Evolutionary conservation across 2,113 vertebrate genomes (phyloP).

Genomic region (Vombatus ursinus): DNA sequence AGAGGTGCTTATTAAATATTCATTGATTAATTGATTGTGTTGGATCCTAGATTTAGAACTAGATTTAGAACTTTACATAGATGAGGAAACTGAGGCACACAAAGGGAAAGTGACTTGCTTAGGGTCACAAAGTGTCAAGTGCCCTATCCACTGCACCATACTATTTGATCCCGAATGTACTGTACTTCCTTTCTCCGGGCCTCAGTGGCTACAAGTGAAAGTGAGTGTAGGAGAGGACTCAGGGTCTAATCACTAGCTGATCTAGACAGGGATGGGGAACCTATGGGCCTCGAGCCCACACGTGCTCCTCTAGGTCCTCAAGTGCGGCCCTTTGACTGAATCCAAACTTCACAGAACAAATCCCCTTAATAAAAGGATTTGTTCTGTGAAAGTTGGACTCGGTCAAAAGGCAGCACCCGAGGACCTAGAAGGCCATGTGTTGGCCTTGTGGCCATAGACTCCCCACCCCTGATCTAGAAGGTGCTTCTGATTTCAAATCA

Average conservation of each 20-base stretch:
- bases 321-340: no score
- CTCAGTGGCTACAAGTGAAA: background rate
- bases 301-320: no score
- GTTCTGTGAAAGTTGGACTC: no score
- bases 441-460: no score
- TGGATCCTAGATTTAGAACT: background rate
- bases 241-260: background rate
- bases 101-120: background rate
- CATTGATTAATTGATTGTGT: background rate
- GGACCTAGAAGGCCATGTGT: no score
- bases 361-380: no score
- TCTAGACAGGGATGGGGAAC: no score
- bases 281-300: no score
- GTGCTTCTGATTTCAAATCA: background rate
- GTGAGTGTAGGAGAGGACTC: background rate
- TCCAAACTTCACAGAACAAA: no score
- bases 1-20: background rate
- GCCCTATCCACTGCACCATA: background rate
- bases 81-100: background rate
- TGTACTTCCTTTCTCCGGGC: background rate
- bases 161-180: background rate
- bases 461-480: no score
- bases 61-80: background rate
- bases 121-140: no score
- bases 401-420: no score